A percentile compares a stretch with the other conserved stretches of the same genome.
These are phyloP conservation scores for Cataglyphis rosenhaueri DNA, from an alignment of 2,888 invertebrate genomes.

Conservation along the genomic window DNA sequence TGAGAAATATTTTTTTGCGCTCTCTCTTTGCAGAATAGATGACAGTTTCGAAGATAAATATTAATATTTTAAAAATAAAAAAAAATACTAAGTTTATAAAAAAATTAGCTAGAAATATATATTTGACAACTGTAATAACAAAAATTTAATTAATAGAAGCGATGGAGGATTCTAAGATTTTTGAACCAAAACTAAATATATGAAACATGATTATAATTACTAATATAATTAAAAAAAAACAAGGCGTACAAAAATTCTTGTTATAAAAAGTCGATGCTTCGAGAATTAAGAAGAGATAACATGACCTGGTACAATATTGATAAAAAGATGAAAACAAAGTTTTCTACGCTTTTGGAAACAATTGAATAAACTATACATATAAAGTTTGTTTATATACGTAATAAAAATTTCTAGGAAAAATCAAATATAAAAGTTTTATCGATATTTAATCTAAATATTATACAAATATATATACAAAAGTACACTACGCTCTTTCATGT, in stretches of 20 bases:
- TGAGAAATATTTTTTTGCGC: neutral
- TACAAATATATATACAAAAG: neutral
- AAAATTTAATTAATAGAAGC: neutral
- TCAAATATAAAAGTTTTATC: neutral
- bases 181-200: neutral
- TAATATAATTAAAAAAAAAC: neutral
- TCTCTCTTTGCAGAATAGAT: neutral
- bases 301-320: constrained; percentile 7
- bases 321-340: constrained; percentile 4
- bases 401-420: neutral
- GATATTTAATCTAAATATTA: neutral
- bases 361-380: neutral
- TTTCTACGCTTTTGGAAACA: neutral
- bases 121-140: neutral
- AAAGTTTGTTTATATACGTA: neutral
- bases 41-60: neutral
- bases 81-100: neutral
- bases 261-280: neutral
- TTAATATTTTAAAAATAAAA: neutral
- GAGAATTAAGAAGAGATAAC: neutral
- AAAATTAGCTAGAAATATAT: neutral
- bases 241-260: neutral
- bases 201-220: neutral
- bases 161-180: neutral
- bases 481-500: neutral